These are phyloP conservation scores for Imbricaverruca yamaguchii DNA, from an alignment of 2,888 invertebrate species.

Conservation along the genomic window DNA sequence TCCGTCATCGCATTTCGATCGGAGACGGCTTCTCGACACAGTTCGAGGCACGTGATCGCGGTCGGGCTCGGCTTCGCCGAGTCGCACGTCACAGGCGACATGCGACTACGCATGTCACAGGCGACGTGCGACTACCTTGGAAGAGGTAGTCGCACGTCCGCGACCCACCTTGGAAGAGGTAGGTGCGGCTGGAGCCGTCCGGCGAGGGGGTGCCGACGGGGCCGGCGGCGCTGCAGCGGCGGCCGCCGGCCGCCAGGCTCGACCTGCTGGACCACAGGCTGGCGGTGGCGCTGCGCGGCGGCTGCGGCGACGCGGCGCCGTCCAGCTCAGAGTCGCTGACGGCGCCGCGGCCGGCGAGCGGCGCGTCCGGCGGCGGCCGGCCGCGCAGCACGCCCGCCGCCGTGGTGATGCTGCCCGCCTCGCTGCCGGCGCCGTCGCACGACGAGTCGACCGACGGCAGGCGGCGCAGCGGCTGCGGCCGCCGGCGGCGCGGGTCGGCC, in stretches of 20 bases:
- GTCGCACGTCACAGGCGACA: no score
- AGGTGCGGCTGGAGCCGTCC: slow-evolving; percentile 70
- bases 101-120: no score
- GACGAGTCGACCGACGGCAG: slow-evolving; percentile 57
- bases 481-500: no score
- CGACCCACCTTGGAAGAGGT: slow-evolving; percentile 72
- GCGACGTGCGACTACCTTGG: no score
- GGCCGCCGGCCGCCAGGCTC: slow-evolving; percentile 72
- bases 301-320: slow-evolving; percentile 16
- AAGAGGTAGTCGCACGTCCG: no score
- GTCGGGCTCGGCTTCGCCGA: no score
- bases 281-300: slow-evolving; percentile 51
- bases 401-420: slow-evolving; percentile 71
- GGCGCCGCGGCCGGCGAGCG: slow-evolving; percentile 24
- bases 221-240: slow-evolving; percentile 73
- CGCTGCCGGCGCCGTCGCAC: slow-evolving; percentile 39
- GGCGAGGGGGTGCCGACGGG: slow-evolving; percentile 77
- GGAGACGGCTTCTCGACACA: no score
- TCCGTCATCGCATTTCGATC: no score
- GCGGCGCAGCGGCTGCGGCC: slow-evolving; percentile 70
- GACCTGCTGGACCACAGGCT: slow-evolving; percentile 92
- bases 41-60: no score
- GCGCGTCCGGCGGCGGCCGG: slow-evolving; percentile 56
- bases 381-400: slow-evolving; percentile 65
- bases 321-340: slow-evolving; percentile 33